Evolutionary conservation across 2,113 vertebrate genomes (phyloP), one percentile per base, ranked within the genome.

Genomic region (Tachysurus vachellii): DNA sequence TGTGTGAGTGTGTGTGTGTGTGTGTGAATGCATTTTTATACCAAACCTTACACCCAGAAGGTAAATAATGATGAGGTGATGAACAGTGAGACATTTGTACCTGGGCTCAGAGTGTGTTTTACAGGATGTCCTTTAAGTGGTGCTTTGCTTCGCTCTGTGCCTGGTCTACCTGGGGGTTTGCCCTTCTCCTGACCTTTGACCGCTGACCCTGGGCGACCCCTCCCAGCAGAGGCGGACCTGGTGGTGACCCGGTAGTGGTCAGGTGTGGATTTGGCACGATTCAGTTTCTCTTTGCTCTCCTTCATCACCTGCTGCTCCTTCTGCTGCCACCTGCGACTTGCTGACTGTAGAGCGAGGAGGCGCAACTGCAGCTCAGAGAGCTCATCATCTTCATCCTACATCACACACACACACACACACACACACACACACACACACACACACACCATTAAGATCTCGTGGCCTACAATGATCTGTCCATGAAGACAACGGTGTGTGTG

Each of bases 261-360:
- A 71, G 16, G 84, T 36, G 70, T 28, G 64, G 90, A 91, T 94
- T 92, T 97, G 0, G 88, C 91, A 90, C 97, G 97, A 44, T 95
- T 96, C 91, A 98, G 93, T 75, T 97, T 97, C 89, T 99, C 97
- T 86, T 97, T 97, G 94, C 97, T 98, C 94, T 95, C 97, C 93
- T 97, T 98, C 97, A 99, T 96, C 92, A 98, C 98, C 90, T 99
- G 96, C 89, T 97, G 97, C 85, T 99, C 98, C 91, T 99, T 98
- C 87, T 99, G 98, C 83, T 99, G 98, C 98, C 98, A 99, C 93
- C 97, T 98, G 93, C 97, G 97, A 94, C 98, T 99, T 88, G 98
- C 98, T 19, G 98, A 99, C 92, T 99, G 97, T 90, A 99, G 95
- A 3, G 98, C 98, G 82, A 99, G 93, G 88, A 99, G 96, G 14